Percentiles rank a stretch among this genome's conserved stretches.
phyloP scores from a whole-genome alignment of 2,888 invertebrate species.

The Melinaea menophilus region DNA sequence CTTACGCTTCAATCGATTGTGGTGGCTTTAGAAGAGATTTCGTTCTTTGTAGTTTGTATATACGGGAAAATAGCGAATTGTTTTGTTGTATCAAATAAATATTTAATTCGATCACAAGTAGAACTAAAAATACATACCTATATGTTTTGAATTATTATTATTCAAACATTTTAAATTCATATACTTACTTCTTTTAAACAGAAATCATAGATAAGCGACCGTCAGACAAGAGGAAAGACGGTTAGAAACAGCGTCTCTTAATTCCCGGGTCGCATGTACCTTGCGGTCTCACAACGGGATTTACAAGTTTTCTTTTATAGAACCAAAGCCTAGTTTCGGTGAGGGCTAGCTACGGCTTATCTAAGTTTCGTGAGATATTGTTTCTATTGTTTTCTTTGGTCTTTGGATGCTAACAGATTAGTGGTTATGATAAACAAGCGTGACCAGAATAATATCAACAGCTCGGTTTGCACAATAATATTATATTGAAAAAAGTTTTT shows the following conservation, averaged over 20 bases:
- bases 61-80: too few species aligned
- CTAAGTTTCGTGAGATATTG: slow-evolving; percentile 41
- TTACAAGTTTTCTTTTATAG: slow-evolving; percentile 71
- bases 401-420: slow-evolving; percentile 17
- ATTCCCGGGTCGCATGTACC: slow-evolving; percentile 52
- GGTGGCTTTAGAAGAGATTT: slow-evolving; percentile 1
- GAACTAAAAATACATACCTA: neutral
- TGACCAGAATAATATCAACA: slow-evolving; percentile 29
- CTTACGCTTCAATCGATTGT: slow-evolving; percentile 13
- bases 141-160: neutral
- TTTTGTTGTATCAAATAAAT: too few species aligned
- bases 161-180: neutral
- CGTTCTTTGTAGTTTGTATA: neutral
- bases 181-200: too few species aligned
- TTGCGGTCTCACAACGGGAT: slow-evolving; percentile 62
- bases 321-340: slow-evolving; percentile 61
- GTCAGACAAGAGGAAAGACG: slow-evolving; percentile 27
- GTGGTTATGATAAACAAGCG: slow-evolving; percentile 40
- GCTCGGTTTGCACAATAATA: neutral
- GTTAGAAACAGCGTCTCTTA: slow-evolving; percentile 38
- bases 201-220: neutral
- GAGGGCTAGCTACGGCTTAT: slow-evolving; percentile 45
- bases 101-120: too few species aligned
- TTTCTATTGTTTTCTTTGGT: slow-evolving; percentile 29
- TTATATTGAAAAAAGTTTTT: neutral